A percentile compares a stretch with the other conserved stretches of the same genome.
Evolutionary conservation across 1,140 invertebrate species (phyloP).

Genomic region (Gerris buenoi): DNA sequence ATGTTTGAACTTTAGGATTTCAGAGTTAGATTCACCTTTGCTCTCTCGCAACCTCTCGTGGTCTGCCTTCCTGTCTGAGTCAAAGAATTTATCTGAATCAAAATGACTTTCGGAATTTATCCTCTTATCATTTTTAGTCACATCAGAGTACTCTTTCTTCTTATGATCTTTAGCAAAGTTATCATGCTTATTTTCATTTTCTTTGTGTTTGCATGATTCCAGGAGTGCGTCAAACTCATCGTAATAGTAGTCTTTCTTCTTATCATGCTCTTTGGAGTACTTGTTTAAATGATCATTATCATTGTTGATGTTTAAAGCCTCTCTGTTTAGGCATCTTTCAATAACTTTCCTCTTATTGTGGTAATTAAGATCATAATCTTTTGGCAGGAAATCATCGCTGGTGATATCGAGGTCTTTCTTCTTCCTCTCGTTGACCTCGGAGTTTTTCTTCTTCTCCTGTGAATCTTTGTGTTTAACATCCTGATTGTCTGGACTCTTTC

Average conservation of each 20-base stretch:
- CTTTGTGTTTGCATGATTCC: neutral
- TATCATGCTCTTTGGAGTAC: slow-evolving; percentile 26
- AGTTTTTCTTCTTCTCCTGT: slow-evolving; percentile 15
- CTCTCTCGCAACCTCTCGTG: slow-evolving; percentile 7
- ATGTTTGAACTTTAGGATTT: slow-evolving; percentile 11
- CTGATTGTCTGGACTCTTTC: slow-evolving; percentile 15
- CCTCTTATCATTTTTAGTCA: neutral
- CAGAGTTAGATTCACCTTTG: slow-evolving; percentile 13
- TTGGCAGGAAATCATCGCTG: slow-evolving; percentile 21
- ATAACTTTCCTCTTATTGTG: slow-evolving; percentile 5
- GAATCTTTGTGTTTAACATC: slow-evolving; percentile 13
- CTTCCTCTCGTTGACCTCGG: slow-evolving; percentile 23
- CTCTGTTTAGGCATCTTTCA: neutral
- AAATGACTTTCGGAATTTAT: neutral
- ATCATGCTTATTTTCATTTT: slow-evolving; percentile 18
- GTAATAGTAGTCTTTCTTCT: slow-evolving; percentile 30
- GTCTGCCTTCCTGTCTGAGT: slow-evolving; percentile 25
- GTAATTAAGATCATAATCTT: slow-evolving; percentile 9
- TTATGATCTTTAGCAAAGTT: slow-evolving; percentile 9
- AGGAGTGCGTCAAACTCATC: slow-evolving; percentile 31
- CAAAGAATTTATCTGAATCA: slow-evolving; percentile 14
- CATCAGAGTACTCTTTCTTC: neutral
- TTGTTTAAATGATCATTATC: slow-evolving; percentile 16
- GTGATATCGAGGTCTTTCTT: slow-evolving; percentile 22
- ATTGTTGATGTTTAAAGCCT: neutral